These are phyloP conservation scores for Dendropsophus ebraccatus DNA, from an alignment of 2,113 vertebrate genomes.

Conservation along the genomic window DNA sequence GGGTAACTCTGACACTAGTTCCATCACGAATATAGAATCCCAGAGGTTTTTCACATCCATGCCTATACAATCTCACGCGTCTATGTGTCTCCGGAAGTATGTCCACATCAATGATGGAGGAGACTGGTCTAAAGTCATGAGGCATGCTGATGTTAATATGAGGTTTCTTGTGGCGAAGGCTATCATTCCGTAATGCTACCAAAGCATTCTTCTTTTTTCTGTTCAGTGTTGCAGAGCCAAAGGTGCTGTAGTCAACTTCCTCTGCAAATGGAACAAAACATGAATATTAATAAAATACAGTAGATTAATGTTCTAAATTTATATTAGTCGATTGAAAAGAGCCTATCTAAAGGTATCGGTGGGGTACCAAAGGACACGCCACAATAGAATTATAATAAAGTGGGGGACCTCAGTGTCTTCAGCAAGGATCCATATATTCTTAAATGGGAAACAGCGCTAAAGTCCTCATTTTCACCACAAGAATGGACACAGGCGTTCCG, in stretches of 20 bases:
- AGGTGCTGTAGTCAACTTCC: slow-evolving; percentile 91
- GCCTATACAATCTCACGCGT: slow-evolving; percentile 89
- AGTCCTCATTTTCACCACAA: too few species aligned
- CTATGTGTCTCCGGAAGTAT: slow-evolving; percentile 95
- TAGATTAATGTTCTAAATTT: too few species aligned
- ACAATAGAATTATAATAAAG: too few species aligned
- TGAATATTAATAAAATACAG: too few species aligned
- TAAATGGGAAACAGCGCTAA: too few species aligned
- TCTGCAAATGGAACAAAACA: slow-evolving; percentile 75
- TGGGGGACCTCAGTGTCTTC: too few species aligned
- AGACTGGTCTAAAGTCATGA: slow-evolving; percentile 94
- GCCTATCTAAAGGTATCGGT: too few species aligned
- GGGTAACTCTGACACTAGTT: slow-evolving; percentile 90
- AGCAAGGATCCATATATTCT: too few species aligned
- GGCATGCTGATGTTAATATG: slow-evolving; percentile 94
- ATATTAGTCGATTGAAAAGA: too few species aligned
- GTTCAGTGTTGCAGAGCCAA: slow-evolving; percentile 85
- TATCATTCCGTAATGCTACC: slow-evolving; percentile 87
- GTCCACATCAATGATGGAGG: slow-evolving; percentile 98
- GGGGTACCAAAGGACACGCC: too few species aligned
- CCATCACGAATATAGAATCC: slow-evolving; percentile 98
- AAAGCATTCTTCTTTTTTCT: slow-evolving; percentile 85
- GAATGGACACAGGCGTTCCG: too few species aligned
- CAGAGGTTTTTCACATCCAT: slow-evolving; percentile 92
- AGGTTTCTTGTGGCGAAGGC: slow-evolving; percentile 83